These are phyloP conservation scores for Columba guinea DNA, from an alignment of 2,797 vertebrate species.

Conservation along the genomic window DNA sequence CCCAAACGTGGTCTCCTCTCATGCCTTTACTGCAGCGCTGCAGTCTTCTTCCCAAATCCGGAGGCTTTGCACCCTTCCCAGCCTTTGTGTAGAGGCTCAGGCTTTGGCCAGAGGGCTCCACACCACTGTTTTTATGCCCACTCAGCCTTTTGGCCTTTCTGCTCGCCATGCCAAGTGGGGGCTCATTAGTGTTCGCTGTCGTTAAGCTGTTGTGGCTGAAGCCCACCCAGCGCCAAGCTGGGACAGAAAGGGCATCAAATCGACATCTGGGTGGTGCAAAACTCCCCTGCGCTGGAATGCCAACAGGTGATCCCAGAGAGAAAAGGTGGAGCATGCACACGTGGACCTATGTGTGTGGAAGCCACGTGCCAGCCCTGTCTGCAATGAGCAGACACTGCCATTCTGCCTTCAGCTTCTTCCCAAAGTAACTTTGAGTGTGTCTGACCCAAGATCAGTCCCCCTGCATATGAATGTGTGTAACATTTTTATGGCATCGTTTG, in stretches of 20 bases:
- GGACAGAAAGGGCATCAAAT: slow-evolving; percentile 44
- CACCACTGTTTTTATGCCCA: slow-evolving; percentile 19
- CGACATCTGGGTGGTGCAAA: not conserved
- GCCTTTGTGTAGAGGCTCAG: not conserved
- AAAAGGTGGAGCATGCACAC: not conserved
- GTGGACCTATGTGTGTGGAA: not conserved
- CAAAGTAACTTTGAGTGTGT: not conserved
- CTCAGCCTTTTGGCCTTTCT: slow-evolving; percentile 51
- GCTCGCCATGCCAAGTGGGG: slow-evolving; percentile 55
- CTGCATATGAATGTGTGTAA: not conserved
- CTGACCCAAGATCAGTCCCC: not conserved
- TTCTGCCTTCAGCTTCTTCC: not conserved
- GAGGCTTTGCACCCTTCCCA: not conserved
- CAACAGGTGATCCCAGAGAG: slow-evolving; percentile 30
- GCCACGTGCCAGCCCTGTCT: not conserved
- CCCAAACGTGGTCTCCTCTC: slow-evolving; percentile 49
- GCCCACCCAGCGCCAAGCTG: not conserved
- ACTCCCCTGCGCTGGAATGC: not conserved
- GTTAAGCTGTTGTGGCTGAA: slow-evolving; percentile 50
- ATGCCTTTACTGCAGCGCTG: not conserved
- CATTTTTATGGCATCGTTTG: not conserved
- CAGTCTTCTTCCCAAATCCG: not conserved
- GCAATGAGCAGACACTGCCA: rapidly evolving
- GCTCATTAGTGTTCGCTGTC: slow-evolving; percentile 56
- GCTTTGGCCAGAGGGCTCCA: not conserved